Evolutionary conservation across 2,113 vertebrate species (phyloP).

Genomic region (Opisthocomus hoazin): DNA sequence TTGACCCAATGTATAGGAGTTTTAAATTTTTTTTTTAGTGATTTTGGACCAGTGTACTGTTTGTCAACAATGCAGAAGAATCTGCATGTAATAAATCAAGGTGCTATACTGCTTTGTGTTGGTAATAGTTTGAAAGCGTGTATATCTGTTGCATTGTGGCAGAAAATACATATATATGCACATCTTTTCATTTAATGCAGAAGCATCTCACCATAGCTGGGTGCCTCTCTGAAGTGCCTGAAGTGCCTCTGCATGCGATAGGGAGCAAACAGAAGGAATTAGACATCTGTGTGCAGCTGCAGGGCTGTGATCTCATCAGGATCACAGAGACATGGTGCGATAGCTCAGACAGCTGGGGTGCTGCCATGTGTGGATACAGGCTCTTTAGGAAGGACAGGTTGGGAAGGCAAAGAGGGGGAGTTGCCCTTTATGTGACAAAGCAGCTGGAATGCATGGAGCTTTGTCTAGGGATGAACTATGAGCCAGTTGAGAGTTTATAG

Average conservation of each 20-base stretch:
- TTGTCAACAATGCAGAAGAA: slow-evolving; percentile 77
- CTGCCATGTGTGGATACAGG: background rate
- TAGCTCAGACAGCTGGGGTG: background rate
- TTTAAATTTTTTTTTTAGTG: slow-evolving; percentile 81
- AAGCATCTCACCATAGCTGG: background rate
- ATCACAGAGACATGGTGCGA: background rate
- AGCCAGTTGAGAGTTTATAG: no score
- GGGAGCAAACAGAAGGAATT: background rate
- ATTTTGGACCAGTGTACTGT: slow-evolving; percentile 82
- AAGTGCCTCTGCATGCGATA: background rate
- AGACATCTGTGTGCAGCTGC: background rate
- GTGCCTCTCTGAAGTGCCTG: background rate
- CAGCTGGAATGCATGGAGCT: no score
- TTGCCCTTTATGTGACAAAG: no score
- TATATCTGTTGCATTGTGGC: background rate
- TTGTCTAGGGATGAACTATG: no score
- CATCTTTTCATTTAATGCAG: background rate
- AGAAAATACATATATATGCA: background rate
- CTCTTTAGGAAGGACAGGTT: no score
- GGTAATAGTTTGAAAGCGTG: slow-evolving; percentile 41
- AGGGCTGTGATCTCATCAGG: background rate
- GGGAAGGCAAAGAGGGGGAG: no score
- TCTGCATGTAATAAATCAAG: slow-evolving; percentile 80
- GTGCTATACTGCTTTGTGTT: slow-evolving; percentile 64
- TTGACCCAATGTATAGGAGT: slow-evolving; percentile 86